These are phyloP conservation scores for Eubucco bourcierii DNA, from an alignment of 2,113 vertebrate genomes.

Conservation along the genomic window DNA sequence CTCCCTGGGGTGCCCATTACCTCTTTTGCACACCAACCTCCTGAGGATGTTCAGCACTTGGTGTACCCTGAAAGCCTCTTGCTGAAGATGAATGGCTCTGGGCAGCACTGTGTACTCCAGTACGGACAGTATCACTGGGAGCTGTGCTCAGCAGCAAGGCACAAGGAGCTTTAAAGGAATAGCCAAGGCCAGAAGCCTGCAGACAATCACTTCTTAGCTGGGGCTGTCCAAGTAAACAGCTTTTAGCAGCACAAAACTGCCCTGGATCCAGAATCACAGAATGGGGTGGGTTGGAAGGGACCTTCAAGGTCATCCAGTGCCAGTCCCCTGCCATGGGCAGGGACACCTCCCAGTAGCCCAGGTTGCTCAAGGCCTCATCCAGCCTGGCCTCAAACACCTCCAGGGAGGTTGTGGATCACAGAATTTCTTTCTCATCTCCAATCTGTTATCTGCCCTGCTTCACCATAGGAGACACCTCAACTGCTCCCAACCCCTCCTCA, in stretches of 20 bases:
- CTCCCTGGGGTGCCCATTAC: neutral
- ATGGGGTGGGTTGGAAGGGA: too few species aligned
- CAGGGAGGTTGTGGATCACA: too few species aligned
- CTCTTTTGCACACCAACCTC: neutral
- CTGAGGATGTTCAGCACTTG: neutral
- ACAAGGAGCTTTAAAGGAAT: neutral
- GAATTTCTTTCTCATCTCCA: too few species aligned
- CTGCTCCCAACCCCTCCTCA: neutral
- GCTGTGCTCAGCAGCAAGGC: neutral
- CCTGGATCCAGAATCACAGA: too few species aligned
- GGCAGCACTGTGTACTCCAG: neutral
- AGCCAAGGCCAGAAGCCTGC: neutral
- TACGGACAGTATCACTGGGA: neutral
- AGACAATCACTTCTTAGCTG: neutral
- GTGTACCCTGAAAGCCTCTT: neutral
- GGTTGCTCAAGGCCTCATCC: too few species aligned
- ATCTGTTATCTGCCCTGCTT: too few species aligned
- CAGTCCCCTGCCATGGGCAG: too few species aligned
- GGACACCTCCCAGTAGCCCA: too few species aligned
- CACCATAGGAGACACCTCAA: neutral
- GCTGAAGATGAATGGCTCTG: neutral
- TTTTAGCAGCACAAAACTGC: neutral
- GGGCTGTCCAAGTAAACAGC: rapidly evolving
- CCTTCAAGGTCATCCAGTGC: too few species aligned
- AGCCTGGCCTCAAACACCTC: too few species aligned